These are phyloP conservation scores for Coptodon bakossiorum DNA, from an alignment of 2,113 vertebrate species.

Conservation along the genomic window DNA sequence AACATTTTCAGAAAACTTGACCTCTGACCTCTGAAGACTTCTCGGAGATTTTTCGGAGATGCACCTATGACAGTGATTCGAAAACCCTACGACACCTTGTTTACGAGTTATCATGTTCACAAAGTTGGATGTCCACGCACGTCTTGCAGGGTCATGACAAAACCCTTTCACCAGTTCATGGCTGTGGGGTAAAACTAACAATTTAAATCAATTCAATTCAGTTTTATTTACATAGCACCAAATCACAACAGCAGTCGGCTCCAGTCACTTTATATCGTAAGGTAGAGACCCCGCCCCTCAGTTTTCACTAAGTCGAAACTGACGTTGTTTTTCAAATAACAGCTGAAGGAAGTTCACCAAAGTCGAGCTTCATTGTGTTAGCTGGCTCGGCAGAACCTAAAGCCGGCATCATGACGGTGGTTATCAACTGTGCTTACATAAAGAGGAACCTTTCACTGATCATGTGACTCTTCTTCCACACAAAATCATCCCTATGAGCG, in stretches of 20 bases:
- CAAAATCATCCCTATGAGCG: not conserved
- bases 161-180: not conserved
- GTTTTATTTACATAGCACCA: not conserved
- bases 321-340: not conserved
- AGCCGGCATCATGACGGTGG: accelerated
- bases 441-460: not conserved
- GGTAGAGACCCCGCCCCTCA: not conserved
- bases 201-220: not conserved
- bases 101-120: not conserved
- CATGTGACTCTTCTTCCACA: not conserved
- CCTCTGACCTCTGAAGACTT: not conserved
- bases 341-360: not conserved
- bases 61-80: not conserved
- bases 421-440: not conserved
- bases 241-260: not conserved
- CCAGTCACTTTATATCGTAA: not conserved
- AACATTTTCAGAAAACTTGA: not conserved
- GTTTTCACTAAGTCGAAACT: not conserved
- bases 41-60: accelerated
- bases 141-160: not conserved
- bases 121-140: not conserved
- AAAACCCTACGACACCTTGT: not conserved
- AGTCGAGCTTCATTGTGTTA: not conserved
- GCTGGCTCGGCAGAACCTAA: not conserved
- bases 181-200: not conserved